Evolutionary conservation across 1,140 invertebrate species (phyloP).

Genomic region (Drosophila auraria): DNA sequence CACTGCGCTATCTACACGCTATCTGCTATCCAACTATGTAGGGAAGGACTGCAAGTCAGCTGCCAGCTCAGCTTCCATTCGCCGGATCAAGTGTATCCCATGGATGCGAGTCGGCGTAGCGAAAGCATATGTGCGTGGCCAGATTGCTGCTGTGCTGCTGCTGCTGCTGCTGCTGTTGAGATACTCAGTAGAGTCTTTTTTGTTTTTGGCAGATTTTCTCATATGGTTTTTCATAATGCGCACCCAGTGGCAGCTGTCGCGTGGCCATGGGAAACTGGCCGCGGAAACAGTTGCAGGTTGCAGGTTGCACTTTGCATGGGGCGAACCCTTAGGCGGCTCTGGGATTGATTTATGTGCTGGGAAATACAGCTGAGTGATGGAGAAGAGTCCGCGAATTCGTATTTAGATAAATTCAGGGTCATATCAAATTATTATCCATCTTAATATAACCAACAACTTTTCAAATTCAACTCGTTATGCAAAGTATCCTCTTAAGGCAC

Average conservation of each 20-base stretch:
- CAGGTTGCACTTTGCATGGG: slow-evolving; percentile 50
- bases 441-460: neutral
- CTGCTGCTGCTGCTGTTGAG: slow-evolving; percentile 10
- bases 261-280: slow-evolving; percentile 59
- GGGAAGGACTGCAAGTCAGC: slow-evolving; percentile 74
- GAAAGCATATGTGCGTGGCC: slow-evolving; percentile 61
- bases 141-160: slow-evolving; percentile 48
- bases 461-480: neutral
- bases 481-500: neutral
- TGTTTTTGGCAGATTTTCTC: slow-evolving; percentile 70
- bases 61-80: slow-evolving; percentile 51
- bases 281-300: slow-evolving; percentile 59
- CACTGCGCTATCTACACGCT: slow-evolving; percentile 47
- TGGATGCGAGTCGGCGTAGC: slow-evolving; percentile 39
- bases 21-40: slow-evolving; percentile 42
- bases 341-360: slow-evolving; percentile 27
- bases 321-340: slow-evolving; percentile 4
- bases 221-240: slow-evolving; percentile 71
- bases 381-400: neutral
- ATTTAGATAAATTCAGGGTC: neutral
- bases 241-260: slow-evolving; percentile 69
- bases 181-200: slow-evolving; percentile 18
- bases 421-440: neutral
- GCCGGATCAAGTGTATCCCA: slow-evolving; percentile 67
- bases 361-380: slow-evolving; percentile 8